Evolutionary conservation across 1,140 invertebrate species (phyloP), one percentile per base, ranked within the genome.

Genomic region (Doryteuthis pealeii): DNA sequence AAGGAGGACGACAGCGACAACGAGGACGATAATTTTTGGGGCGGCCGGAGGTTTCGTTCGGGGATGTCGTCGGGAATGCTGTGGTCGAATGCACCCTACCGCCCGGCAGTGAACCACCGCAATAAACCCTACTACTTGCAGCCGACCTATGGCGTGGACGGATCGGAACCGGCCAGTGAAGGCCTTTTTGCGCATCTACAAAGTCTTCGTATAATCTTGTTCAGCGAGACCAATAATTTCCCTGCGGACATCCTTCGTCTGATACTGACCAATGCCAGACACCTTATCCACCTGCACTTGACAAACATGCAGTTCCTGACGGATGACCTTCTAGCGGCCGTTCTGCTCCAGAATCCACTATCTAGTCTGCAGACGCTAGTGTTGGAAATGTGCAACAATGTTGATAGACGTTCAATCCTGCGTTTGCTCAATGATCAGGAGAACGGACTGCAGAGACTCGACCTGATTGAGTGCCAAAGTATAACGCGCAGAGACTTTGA

Each of bases 261-360:
- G 4, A 68, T 68, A 4, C 31, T 68, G 18, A 31, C 30, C 4
- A 68, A 68, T 33, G 66, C 66, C 8, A 8, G 18, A 32, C 8
- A 68, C 30, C 18, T 68, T 18, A 68, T 33, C 32, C 66, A 68
- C 31, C 1, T 68, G 22, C 66, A 68, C 30, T 30, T 68, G 30
- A 68, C 66, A 68, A 68, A 68, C 32, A 32, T 68, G 66, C 66
- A 68, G n/a, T 68, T 33, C 30, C 32, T 68, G 15, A 68, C 66
- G 26, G 26, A 68, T 22, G 31, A 68, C 22, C 66, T 68, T 26
- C 22, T 68, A 18, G 30, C 30, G 18, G 22, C 32, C 6, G 32
- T 68, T 18, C 28, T 68, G 32, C 18, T 33, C 6, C 28, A 33
- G 26, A 68, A 68, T 22, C 28, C 30, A 1, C 22, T 68, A 30